A percentile compares a stretch with the other conserved stretches of the same genome.
phyloP scores from a whole-genome alignment of 2,888 invertebrate genomes.

The Lepidocyrtoides sp. region DNA sequence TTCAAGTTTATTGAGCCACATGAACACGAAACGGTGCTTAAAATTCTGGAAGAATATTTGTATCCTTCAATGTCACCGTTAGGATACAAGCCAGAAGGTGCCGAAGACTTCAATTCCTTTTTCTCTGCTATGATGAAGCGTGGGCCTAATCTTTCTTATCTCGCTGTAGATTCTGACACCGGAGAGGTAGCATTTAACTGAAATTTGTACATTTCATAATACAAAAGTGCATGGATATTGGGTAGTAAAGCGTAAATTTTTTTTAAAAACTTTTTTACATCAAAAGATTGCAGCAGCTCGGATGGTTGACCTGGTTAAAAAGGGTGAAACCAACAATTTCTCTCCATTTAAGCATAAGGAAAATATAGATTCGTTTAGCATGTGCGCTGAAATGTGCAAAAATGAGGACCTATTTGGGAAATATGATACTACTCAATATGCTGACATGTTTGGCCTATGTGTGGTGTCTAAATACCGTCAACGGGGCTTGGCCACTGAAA shows the following conservation, averaged over 20 bases:
- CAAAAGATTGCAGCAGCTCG: slow-evolving; percentile 63
- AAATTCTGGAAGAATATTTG: slow-evolving; percentile 57
- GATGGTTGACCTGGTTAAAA: slow-evolving; percentile 49
- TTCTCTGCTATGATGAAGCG: slow-evolving; percentile 50
- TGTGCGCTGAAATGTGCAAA: slow-evolving; percentile 40
- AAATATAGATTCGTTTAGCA: slow-evolving; percentile 14
- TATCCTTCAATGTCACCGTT: slow-evolving; percentile 29
- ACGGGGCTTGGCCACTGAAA: slow-evolving; percentile 65
- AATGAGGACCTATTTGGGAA: slow-evolving; percentile 52
- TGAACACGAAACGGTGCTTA: slow-evolving; percentile 37
- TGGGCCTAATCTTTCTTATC: slow-evolving; percentile 62
- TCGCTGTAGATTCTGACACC: slow-evolving; percentile 65
- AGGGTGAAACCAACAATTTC: not conserved
- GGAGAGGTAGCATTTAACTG: slow-evolving; percentile 61
- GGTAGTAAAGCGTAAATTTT: no score
- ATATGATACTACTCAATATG: slow-evolving; percentile 48
- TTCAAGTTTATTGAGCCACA: slow-evolving; percentile 67
- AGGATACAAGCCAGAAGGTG: slow-evolving; percentile 46
- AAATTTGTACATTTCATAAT: not conserved
- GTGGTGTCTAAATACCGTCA: slow-evolving; percentile 57
- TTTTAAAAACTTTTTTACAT: slow-evolving; percentile 7
- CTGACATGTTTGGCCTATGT: slow-evolving; percentile 76
- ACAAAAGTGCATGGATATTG: not conserved
- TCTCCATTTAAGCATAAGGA: slow-evolving; percentile 46
- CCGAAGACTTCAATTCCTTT: slow-evolving; percentile 56